Evolutionary conservation across 2,888 invertebrate genomes (phyloP), one percentile per base, ranked within the genome.

Genomic region (Lacanobia oleracea): DNA sequence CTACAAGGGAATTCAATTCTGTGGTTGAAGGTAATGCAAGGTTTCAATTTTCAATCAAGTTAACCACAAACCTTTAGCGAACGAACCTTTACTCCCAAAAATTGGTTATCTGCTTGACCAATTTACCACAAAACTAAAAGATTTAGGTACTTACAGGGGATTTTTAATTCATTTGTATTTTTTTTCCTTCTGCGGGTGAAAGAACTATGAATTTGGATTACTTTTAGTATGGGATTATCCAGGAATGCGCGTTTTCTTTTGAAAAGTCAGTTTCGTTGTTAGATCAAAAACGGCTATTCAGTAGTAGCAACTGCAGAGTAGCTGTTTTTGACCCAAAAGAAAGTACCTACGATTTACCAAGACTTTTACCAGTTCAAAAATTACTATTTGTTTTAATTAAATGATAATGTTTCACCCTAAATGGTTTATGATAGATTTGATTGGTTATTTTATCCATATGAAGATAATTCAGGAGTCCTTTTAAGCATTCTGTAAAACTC

Each of bases 31-130:
- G 10, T 7, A 51, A 63, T 37, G 10, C 16, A 51, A 37, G 6
- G n/a, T 16, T 16, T 9, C 10, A 63, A 51, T 40, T 40, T 64
- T 64, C 63, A 23, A 59, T 59, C 12, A 63, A 68, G 2, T 27
- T 16, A 51, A 43, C 8, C 50, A 62, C 27, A 33, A 43, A 33
- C 27, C 12, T 33, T 51, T 67, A n/a, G 27, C 16, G n/a, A 40
- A 23, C 57, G 18, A 23, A 37, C 23, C 14, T 61, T 27, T 14
- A 16, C 9, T 51, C 51, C n/a, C 40, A 40, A 50, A 60, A 51
- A 51, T n/a, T 8, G 23, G 14, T 67, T 27, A 45, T 21, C 10
- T 21, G 18, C 14, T 40, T 40, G 6, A 43, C 43, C 5, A 43
- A 12, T n/a, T 64, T 51, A 37, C 40, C 23, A 53, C 53, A 16